Evolutionary conservation across 2,113 vertebrate species (phyloP).

Genomic region (Oncorhynchus gorbuscha): DNA sequence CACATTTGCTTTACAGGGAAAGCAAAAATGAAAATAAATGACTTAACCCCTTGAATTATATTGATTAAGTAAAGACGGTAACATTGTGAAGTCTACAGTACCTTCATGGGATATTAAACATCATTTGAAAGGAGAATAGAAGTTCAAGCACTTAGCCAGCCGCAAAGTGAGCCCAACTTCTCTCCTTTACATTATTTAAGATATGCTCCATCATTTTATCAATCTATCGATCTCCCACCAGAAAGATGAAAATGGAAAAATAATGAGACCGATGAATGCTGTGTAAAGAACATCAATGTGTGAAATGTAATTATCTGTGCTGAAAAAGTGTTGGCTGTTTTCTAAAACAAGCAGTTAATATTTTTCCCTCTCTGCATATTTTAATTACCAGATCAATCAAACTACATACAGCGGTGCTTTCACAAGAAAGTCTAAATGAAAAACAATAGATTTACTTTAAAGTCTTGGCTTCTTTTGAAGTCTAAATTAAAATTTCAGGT

Average conservation of each 20-base stretch:
- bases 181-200: conserved; percentile 79
- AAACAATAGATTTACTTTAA: conserved; percentile 86
- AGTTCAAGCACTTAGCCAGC: conserved; percentile 77
- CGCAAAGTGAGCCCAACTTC: conserved; percentile 75
- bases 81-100: conserved; percentile 42
- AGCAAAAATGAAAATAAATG: conserved; percentile 61
- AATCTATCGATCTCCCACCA: conserved; percentile 81
- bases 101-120: conserved; percentile 68
- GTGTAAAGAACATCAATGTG: conserved; percentile 84
- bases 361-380: conserved; percentile 82
- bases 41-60: conserved; percentile 43
- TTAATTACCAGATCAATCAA: conserved; percentile 87
- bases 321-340: conserved; percentile 77
- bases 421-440: conserved; percentile 77
- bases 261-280: conserved; percentile 79
- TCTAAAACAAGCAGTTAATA: conserved; percentile 81
- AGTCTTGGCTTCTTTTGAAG: conserved; percentile 79
- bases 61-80: conserved; percentile 15
- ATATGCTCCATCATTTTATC: conserved; percentile 81
- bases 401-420: conserved; percentile 64
- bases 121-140: conserved; percentile 70
- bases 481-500: conserved; percentile 85
- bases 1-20: conserved; percentile 43
- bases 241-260: conserved; percentile 85
- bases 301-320: conserved; percentile 80